Evolutionary conservation across 2,797 vertebrate genomes (phyloP).

Genomic region (Neoniphon sammara): DNA sequence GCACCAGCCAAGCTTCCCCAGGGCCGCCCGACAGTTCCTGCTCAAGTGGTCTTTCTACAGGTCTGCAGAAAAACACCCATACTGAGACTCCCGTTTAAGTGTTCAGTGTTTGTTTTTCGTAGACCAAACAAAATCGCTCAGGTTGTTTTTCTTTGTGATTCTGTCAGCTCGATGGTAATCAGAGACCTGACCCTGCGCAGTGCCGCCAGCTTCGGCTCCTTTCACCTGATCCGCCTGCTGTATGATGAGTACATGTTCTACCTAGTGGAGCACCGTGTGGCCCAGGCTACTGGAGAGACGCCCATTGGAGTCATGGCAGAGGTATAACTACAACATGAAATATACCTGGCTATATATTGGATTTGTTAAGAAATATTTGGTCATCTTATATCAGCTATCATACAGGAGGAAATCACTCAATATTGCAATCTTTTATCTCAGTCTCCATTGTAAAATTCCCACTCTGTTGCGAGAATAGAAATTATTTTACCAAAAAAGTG

Average conservation of each 20-base stretch:
- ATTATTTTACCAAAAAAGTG: too few relatives aligned
- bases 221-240: slow-evolving; percentile 97
- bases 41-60: slow-evolving; percentile 99
- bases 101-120: neutral
- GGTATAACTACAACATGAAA: slow-evolving; percentile 77
- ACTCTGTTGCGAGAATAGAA: too few relatives aligned
- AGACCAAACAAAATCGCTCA: neutral
- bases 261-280: slow-evolving; percentile 96
- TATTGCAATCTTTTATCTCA: too few relatives aligned
- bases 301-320: slow-evolving; percentile 97
- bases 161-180: slow-evolving; percentile 97
- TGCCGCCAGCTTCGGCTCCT: slow-evolving; percentile 97
- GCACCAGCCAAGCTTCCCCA: slow-evolving; percentile 92
- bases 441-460: too few relatives aligned
- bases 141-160: slow-evolving; percentile 1
- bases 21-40: slow-evolving; percentile 95
- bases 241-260: slow-evolving; percentile 99
- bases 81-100: neutral
- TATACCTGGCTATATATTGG: too few relatives aligned
- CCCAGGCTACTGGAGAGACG: slow-evolving; percentile 95
- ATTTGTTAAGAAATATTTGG: neutral
- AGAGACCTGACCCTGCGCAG: slow-evolving; percentile 97
- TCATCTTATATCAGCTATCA: neutral
- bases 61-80: slow-evolving; percentile 66
- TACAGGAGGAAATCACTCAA: too few relatives aligned